A percentile compares a stretch with the other conserved stretches of the same genome.
Conservation (phyloP, 2,888 invertebrate species). For the Drosophila koepferae region DNA sequence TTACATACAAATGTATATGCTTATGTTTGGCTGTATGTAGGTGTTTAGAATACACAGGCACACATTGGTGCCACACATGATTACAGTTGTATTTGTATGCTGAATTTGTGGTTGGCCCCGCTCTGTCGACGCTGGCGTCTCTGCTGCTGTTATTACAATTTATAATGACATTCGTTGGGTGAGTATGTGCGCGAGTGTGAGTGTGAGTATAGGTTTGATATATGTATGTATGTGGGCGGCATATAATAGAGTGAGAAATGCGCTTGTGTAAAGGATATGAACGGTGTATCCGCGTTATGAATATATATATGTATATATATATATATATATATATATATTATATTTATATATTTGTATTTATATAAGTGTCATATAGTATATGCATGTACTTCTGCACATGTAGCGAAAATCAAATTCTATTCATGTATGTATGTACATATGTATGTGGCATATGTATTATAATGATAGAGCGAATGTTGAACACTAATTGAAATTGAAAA, state of each 20-base stretch:
- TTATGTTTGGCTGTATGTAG: conserved; percentile 49
- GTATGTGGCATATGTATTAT: conserved; percentile 18
- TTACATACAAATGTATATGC: conserved; percentile 25
- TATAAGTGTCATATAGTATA: conserved; percentile 27
- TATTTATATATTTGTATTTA: conserved; percentile 1
- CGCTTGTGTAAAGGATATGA: conserved; percentile 71
- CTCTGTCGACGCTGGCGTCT: conserved; percentile 61
- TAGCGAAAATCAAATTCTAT: conserved; percentile 36
- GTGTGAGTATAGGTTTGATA: conserved; percentile 15
- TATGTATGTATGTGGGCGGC: conserved; percentile 27
- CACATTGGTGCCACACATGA: conserved; percentile 69
- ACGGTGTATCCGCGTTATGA: conserved; percentile 77
- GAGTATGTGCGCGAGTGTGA: conserved; percentile 21
- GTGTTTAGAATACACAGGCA: conserved; percentile 69
- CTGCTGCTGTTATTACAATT: conserved; percentile 81
- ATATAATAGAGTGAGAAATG: conserved; percentile 72
- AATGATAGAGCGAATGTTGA: conserved; percentile 24
- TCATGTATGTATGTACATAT: conserved; percentile 7
- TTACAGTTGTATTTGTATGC: conserved; percentile 78
- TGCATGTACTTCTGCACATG: conserved; percentile 17
- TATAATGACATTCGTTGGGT: conserved; percentile 81
- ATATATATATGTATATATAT: conserved; percentile 54
- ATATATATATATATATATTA: background rate
- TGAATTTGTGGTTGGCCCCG: conserved; percentile 76
- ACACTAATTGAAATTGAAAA: conserved; percentile 22